Evolutionary conservation across 35 echinoderm and acorn worm species (phyloP).

Genomic region (Apostichopus californicus): DNA sequence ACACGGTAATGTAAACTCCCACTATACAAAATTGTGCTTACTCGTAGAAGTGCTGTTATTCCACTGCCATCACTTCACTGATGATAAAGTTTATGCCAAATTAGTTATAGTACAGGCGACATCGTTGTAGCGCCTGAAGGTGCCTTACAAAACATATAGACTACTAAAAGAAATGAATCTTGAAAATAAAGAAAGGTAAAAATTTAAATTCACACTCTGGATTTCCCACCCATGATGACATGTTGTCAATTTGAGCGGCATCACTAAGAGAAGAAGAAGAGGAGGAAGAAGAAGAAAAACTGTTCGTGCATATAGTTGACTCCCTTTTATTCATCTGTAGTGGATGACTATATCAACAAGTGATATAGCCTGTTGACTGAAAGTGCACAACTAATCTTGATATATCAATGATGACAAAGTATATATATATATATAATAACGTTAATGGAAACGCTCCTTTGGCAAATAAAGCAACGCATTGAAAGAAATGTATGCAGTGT

Average conservation of each 20-base stretch:
- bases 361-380: background rate
- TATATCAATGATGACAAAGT: background rate
- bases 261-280: too few species aligned
- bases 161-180: background rate
- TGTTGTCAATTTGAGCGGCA: too few species aligned
- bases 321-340: background rate
- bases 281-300: too few species aligned
- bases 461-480: background rate
- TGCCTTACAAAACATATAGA: background rate
- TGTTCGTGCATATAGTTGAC: background rate
- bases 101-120: slow-evolving; percentile 6
- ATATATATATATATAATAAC: background rate
- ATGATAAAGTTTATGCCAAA: background rate
- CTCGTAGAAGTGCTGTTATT: background rate
- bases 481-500: background rate
- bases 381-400: background rate
- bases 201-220: too few species aligned
- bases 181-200: too few species aligned
- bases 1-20: slow-evolving; percentile 12
- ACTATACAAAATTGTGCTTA: background rate
- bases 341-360: background rate
- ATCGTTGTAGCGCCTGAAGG: background rate
- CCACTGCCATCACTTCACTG: background rate
- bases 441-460: background rate
- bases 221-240: too few species aligned